Conservation (phyloP, 2,797 vertebrate species). For the Odontamblyopus lacepedii region DNA sequence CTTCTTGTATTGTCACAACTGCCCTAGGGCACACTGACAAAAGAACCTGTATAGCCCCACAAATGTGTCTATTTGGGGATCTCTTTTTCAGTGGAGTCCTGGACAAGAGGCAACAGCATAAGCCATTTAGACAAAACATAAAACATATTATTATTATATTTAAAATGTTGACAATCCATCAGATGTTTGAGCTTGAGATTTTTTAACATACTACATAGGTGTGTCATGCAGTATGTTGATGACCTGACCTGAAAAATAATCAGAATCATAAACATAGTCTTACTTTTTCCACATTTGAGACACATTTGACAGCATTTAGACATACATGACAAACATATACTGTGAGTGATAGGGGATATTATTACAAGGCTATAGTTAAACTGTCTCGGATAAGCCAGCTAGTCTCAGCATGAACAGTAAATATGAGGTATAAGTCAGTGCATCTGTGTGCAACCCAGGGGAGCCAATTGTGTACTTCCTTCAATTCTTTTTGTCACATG, state of each 20-base stretch:
- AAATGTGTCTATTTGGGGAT: background rate
- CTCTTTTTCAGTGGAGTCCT: too few relatives aligned
- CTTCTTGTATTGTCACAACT: background rate
- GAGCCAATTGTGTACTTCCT: slow-evolving; percentile 62
- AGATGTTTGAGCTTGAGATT: too few relatives aligned
- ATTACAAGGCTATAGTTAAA: background rate
- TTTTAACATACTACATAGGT: too few relatives aligned
- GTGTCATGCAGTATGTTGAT: too few relatives aligned
- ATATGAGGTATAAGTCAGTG: too few relatives aligned
- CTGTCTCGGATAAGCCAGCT: slow-evolving; percentile 11
- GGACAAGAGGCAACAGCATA: too few relatives aligned
- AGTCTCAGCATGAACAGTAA: slow-evolving; percentile 38
- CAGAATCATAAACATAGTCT: too few relatives aligned
- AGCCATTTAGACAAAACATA: too few relatives aligned
- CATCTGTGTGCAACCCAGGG: slow-evolving; percentile 1
- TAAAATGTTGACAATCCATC: too few relatives aligned
- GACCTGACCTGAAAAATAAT: too few relatives aligned
- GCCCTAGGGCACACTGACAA: background rate
- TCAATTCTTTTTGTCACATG: slow-evolving; percentile 55
- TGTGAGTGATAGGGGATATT: background rate
- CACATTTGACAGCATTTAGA: background rate
- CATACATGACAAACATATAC: background rate
- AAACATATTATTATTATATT: too few relatives aligned
- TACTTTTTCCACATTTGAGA: too few relatives aligned
- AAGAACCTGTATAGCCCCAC: background rate